Conservation (phyloP, 2,113 vertebrate species). For the Rhinopomastus cyanomelas region DNA sequence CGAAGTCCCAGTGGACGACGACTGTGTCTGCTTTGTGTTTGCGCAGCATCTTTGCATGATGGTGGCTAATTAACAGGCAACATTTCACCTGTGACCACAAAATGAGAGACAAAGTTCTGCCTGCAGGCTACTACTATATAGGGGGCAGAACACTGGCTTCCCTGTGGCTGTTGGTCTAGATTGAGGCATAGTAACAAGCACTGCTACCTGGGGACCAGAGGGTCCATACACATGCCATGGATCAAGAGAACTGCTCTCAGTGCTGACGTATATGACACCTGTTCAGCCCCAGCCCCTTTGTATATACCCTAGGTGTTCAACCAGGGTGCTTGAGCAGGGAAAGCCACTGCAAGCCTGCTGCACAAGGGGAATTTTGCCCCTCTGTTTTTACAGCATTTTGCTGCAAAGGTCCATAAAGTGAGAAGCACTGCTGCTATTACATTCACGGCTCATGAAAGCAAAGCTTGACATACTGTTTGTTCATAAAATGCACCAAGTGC, state of each 20-base stretch:
- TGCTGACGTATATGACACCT: neutral
- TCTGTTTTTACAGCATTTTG: neutral
- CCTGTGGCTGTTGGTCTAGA: conserved; percentile 14
- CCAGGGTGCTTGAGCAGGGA: neutral
- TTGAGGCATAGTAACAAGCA: neutral
- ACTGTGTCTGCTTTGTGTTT: conserved; percentile 7
- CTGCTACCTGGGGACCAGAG: neutral
- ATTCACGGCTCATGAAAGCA: neutral
- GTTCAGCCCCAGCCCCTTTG: neutral
- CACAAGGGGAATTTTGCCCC: neutral
- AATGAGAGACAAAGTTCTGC: conserved; percentile 37
- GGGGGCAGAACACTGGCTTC: neutral
- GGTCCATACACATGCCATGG: neutral
- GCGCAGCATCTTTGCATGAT: conserved; percentile 23
- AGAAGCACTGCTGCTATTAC: neutral
- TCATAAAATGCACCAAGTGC: neutral
- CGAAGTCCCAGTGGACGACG: conserved; percentile 15
- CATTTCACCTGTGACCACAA: conserved; percentile 51
- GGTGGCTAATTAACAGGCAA: conserved; percentile 53
- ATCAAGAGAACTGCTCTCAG: neutral
- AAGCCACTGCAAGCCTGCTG: neutral
- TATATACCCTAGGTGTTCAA: neutral
- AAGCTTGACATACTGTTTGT: conserved; percentile 10
- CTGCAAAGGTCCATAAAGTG: neutral
- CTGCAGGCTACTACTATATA: neutral